Conservation (phyloP, 2,113 vertebrate species). For the Boleophthalmus pectinirostris region DNA sequence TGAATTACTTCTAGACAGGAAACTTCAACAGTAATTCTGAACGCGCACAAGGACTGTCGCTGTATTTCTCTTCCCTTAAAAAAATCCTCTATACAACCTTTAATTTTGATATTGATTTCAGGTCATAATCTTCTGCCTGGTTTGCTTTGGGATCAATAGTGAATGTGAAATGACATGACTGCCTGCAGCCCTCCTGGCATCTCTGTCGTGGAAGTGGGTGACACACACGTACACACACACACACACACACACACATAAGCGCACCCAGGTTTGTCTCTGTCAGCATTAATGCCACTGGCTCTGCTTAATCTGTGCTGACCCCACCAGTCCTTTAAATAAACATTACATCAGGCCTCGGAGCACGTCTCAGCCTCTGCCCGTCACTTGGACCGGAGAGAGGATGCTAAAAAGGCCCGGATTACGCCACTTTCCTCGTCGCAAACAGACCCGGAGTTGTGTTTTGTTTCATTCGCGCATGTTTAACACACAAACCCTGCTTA, state of each 20-base stretch:
- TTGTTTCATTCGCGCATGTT: no score
- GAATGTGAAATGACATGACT: not conserved
- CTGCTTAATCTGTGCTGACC: constrained; percentile 17
- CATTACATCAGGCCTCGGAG: constrained; percentile 26
- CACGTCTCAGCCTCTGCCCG: constrained; percentile 27
- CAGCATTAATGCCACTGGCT: constrained; percentile 32
- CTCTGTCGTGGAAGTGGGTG: not conserved
- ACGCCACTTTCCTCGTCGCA: no score
- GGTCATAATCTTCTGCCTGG: not conserved
- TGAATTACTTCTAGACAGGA: no score
- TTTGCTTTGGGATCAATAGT: not conserved
- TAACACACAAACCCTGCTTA: no score
- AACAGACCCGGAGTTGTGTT: no score
- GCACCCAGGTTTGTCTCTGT: constrained; percentile 22
- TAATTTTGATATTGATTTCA: not conserved
- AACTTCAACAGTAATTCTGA: no score
- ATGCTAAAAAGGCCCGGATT: no score
- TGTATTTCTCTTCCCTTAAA: no score
- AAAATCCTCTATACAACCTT: no score
- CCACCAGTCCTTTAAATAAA: constrained; percentile 39
- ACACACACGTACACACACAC: no score
- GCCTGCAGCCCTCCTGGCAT: not conserved
- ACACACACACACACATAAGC: no score
- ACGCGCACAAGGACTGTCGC: no score
- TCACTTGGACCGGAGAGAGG: not conserved